These are phyloP conservation scores for Triops longicaudatus DNA, from an alignment of 1,140 invertebrate species.

Conservation along the genomic window DNA sequence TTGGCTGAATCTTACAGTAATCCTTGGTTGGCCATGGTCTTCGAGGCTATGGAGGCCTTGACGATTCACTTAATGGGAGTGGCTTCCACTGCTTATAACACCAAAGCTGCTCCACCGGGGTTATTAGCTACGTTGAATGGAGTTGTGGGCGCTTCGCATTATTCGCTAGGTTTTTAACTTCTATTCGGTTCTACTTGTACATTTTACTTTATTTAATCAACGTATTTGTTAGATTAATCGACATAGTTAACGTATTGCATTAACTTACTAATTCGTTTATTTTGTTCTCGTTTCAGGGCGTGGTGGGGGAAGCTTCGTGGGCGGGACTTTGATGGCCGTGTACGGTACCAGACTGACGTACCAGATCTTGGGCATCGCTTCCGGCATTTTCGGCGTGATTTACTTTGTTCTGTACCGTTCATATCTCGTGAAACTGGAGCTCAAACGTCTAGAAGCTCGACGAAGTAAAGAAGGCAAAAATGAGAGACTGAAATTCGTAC, in stretches of 20 bases:
- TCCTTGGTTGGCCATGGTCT: constrained; percentile 75
- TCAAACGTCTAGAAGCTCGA: constrained; percentile 18
- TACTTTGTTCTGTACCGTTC: constrained; percentile 61
- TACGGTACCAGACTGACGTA: constrained; percentile 63
- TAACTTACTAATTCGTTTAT: neutral
- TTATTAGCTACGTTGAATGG: constrained; percentile 71
- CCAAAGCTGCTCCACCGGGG: constrained; percentile 65
- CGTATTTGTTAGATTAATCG: too few relatives aligned
- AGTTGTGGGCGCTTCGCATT: constrained; percentile 70
- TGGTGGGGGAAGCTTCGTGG: constrained; percentile 69
- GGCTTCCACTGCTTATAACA: constrained; percentile 71
- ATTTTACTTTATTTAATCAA: neutral
- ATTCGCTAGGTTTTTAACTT: constrained; percentile 55
- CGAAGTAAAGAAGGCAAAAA: neutral
- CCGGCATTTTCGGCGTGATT: constrained; percentile 54
- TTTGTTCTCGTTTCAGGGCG: constrained; percentile 43
- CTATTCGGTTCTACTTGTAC: constrained; percentile 12
- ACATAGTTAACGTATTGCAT: too few relatives aligned
- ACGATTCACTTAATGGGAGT: constrained; percentile 82
- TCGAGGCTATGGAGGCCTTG: constrained; percentile 73
- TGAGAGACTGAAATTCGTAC: neutral
- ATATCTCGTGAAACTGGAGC: constrained; percentile 51
- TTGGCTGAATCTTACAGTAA: constrained; percentile 45
- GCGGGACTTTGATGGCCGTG: constrained; percentile 62
- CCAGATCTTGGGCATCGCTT: constrained; percentile 60